These are phyloP conservation scores for Loriculus beryllinus DNA, from an alignment of 2,797 vertebrate species.

Conservation along the genomic window DNA sequence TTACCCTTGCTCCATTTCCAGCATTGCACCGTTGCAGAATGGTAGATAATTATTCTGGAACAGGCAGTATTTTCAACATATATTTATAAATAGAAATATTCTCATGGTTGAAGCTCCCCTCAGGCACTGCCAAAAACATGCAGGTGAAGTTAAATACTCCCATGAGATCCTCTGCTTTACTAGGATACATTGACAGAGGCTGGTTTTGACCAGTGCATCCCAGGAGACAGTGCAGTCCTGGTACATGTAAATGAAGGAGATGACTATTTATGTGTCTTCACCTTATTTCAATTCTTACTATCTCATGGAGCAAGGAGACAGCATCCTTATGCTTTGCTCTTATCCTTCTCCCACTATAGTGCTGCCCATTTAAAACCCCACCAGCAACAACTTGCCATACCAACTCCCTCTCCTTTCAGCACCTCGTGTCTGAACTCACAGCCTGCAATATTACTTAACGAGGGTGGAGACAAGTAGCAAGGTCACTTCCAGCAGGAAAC, in stretches of 20 bases:
- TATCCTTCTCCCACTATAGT: background rate
- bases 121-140: constrained; percentile 4
- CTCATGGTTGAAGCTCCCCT: background rate
- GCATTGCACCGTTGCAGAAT: background rate
- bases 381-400: background rate
- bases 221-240: background rate
- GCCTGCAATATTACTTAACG: background rate
- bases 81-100: background rate
- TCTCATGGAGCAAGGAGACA: background rate
- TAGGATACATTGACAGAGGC: background rate
- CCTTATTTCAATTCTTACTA: background rate
- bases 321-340: background rate
- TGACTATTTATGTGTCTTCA: background rate
- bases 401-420: background rate
- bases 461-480: background rate
- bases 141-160: background rate
- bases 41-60: constrained; percentile 5
- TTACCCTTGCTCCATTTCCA: background rate
- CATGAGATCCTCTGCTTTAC: background rate
- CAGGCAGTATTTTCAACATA: background rate
- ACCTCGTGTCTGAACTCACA: background rate
- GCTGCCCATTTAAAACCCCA: background rate
- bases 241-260: background rate
- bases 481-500: background rate
- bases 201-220: background rate